phyloP scores from a whole-genome alignment of 2,888 invertebrate genomes.

The Drosophila nr. fundita region DNA sequence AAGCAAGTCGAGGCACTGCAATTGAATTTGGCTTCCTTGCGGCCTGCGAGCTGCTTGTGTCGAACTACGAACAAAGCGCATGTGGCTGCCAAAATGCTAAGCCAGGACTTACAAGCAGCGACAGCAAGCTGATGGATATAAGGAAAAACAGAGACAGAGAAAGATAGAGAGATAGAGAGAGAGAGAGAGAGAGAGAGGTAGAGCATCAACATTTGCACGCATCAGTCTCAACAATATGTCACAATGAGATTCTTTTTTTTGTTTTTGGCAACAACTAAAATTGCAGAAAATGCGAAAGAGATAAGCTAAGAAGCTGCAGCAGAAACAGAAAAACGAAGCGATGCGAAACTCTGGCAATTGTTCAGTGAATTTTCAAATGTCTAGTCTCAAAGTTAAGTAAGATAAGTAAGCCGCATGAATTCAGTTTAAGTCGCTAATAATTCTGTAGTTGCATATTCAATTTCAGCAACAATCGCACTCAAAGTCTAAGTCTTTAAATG shows the following conservation, averaged over 20 bases:
- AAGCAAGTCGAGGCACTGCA: slow-evolving; percentile 34
- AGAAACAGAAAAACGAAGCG: background rate
- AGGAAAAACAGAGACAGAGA: background rate
- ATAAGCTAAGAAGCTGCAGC: background rate
- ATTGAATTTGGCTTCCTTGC: slow-evolving; percentile 50
- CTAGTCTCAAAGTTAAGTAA: background rate
- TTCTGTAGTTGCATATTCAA: background rate
- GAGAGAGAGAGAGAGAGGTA: background rate
- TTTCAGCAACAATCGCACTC: background rate
- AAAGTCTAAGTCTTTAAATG: background rate
- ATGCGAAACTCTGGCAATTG: background rate
- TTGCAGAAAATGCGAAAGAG: slow-evolving; percentile 6
- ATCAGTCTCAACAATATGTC: slow-evolving; percentile 28
- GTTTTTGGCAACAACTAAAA: slow-evolving; percentile 26
- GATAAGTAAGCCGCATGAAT: background rate
- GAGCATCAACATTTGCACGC: slow-evolving; percentile 26
- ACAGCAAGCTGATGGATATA: slow-evolving; percentile 15
- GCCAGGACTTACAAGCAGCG: slow-evolving; percentile 47
- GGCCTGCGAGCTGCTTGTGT: slow-evolving; percentile 26
- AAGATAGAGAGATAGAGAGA: background rate
- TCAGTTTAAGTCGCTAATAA: background rate
- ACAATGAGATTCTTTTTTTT: slow-evolving; percentile 1
- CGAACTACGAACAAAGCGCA: slow-evolving; percentile 39
- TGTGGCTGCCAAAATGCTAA: slow-evolving; percentile 49
- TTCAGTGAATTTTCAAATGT: background rate